Percentiles rank a stretch among this genome's conserved stretches.
Conservation (phyloP, 2,888 invertebrate species). For the Theodoxus fluviatilis region DNA sequence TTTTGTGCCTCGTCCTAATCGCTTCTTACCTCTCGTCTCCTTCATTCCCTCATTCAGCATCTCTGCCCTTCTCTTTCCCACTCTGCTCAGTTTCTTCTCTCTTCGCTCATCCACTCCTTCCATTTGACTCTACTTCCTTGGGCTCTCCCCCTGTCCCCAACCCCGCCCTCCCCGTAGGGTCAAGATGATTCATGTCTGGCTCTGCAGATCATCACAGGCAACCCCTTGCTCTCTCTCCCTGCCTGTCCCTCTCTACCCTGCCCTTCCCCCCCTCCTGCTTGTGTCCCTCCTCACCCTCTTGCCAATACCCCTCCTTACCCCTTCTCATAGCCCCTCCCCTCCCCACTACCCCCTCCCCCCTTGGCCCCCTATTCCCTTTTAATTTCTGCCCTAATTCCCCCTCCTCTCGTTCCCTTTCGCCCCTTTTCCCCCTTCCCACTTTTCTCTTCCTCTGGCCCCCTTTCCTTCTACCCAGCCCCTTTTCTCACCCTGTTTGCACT, state of each 20-base stretch:
- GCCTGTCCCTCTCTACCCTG: not conserved
- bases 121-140: not conserved
- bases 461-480: too few species aligned
- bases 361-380: constrained; percentile 11
- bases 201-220: too few species aligned
- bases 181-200: too few species aligned
- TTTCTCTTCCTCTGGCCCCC: too few species aligned
- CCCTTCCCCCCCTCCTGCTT: not conserved
- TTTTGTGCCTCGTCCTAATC: not conserved
- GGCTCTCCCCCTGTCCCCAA: not conserved
- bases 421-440: too few species aligned
- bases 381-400: too few species aligned
- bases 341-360: not conserved
- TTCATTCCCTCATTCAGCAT: not conserved
- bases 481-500: constrained; percentile 18
- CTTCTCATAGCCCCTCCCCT: too few species aligned
- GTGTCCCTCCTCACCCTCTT: not conserved
- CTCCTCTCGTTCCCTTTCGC: too few species aligned
- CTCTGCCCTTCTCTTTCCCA: not conserved
- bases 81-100: not conserved
- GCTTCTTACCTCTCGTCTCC: not conserved
- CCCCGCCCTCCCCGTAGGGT: constrained; percentile 17
- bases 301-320: too few species aligned
- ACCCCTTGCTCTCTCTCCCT: not conserved
- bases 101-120: not conserved